phyloP scores from a whole-genome alignment of 2,113 vertebrate species.

The Entomyzon cyanotis region DNA sequence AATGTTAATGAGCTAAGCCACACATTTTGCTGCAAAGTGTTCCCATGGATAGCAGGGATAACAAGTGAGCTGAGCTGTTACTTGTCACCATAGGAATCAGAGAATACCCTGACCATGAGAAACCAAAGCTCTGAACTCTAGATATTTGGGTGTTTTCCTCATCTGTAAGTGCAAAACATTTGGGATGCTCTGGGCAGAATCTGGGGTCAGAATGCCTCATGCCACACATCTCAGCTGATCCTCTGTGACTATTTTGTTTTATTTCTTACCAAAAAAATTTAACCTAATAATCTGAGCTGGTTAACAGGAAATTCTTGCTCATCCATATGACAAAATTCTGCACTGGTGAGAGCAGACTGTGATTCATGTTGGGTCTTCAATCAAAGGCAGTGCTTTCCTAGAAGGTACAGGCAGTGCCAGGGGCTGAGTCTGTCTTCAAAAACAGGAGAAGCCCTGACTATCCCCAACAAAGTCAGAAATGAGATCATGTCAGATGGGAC shows the following conservation, averaged over 20 bases:
- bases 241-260: neutral
- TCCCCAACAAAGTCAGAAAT: neutral
- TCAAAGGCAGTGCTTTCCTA: neutral
- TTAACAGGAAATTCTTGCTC: neutral
- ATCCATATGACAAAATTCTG: neutral
- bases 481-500: constrained; percentile 33
- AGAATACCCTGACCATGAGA: neutral
- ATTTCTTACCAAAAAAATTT: neutral
- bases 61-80: neutral
- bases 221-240: neutral
- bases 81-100: neutral
- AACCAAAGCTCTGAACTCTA: neutral
- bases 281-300: neutral
- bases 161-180: neutral
- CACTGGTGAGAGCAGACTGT: neutral
- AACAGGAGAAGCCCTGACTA: neutral
- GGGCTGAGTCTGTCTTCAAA: neutral
- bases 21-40: neutral
- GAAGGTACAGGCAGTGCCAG: neutral
- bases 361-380: neutral
- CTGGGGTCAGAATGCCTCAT: neutral
- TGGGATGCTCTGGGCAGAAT: neutral
- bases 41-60: neutral
- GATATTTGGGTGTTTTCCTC: neutral
- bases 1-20: constrained; percentile 11